Percentiles rank a stretch among this genome's conserved stretches.
These are phyloP conservation scores for Cheilosia vernalis DNA, from an alignment of 2,888 invertebrate genomes.

Conservation along the genomic window DNA sequence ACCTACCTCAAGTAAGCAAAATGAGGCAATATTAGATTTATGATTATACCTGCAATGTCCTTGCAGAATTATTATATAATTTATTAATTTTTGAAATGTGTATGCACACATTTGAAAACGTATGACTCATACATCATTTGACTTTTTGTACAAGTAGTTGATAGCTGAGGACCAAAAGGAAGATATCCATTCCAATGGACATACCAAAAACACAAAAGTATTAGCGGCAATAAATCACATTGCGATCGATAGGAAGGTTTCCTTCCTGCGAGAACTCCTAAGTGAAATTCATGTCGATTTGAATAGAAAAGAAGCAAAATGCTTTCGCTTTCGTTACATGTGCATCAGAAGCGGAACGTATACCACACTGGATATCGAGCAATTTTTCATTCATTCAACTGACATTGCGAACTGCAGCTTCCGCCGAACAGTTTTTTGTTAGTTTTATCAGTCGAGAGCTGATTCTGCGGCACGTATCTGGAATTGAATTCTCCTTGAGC, in stretches of 20 bases:
- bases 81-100: too few relatives aligned
- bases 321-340: conserved; percentile 52
- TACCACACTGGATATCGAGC: conserved; percentile 25
- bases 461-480: conserved; percentile 39
- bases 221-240: conserved; percentile 53
- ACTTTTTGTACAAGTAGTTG: background rate
- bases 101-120: background rate
- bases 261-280: conserved; percentile 48
- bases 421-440: conserved; percentile 37
- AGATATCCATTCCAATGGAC: conserved; percentile 23
- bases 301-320: conserved; percentile 36
- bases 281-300: conserved; percentile 50
- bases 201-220: conserved; percentile 35
- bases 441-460: conserved; percentile 18
- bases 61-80: too few relatives aligned
- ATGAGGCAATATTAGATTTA: too few relatives aligned
- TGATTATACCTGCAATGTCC: too few relatives aligned
- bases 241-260: conserved; percentile 42
- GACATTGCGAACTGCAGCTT: conserved; percentile 42
- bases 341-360: conserved; percentile 32
- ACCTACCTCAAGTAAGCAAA: too few relatives aligned
- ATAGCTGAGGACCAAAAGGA: background rate
- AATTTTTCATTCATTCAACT: conserved; percentile 56
- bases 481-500: conserved; percentile 33
- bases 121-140: conserved; percentile 19